Evolutionary conservation across 2,113 vertebrate species (phyloP).

Genomic region (Pelecanoides urinatrix): DNA sequence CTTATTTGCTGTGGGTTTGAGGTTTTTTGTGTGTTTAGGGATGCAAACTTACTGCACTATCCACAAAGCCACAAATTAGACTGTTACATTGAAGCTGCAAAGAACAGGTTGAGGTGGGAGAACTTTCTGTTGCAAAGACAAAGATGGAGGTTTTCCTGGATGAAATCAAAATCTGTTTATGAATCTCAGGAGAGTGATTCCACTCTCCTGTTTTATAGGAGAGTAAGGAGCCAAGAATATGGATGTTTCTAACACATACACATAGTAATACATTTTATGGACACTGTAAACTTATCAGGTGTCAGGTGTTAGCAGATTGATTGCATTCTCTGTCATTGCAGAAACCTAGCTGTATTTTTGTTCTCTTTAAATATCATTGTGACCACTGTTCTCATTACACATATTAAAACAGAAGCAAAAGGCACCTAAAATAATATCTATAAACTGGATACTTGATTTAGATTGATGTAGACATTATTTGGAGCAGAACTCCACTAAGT

Average conservation of each 20-base stretch:
- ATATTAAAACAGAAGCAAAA: not conserved
- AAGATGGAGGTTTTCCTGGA: not conserved
- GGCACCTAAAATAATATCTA: not conserved
- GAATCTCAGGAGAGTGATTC: not conserved
- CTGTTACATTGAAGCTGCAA: not conserved
- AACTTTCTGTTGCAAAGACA: not conserved
- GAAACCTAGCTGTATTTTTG: not conserved
- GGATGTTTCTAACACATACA: not conserved
- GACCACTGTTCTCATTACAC: not conserved
- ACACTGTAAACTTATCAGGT: not conserved
- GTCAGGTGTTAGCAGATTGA: conserved; percentile 9
- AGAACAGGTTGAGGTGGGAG: not conserved
- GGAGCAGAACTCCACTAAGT: not conserved
- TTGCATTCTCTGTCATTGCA: not conserved
- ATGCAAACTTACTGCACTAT: not conserved
- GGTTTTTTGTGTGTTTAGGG: not conserved
- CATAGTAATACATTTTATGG: not conserved
- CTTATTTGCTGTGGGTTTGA: not conserved
- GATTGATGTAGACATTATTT: not conserved
- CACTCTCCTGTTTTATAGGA: not conserved
- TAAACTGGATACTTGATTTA: not conserved
- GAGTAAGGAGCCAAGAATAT: conserved; percentile 7
- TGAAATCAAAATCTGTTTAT: conserved; percentile 24
- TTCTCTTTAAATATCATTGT: not conserved
- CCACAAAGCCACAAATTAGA: not conserved